Base-by-base conservation (phyloP, 2,888 invertebrate genomes). In the Meganola albula region DNA sequence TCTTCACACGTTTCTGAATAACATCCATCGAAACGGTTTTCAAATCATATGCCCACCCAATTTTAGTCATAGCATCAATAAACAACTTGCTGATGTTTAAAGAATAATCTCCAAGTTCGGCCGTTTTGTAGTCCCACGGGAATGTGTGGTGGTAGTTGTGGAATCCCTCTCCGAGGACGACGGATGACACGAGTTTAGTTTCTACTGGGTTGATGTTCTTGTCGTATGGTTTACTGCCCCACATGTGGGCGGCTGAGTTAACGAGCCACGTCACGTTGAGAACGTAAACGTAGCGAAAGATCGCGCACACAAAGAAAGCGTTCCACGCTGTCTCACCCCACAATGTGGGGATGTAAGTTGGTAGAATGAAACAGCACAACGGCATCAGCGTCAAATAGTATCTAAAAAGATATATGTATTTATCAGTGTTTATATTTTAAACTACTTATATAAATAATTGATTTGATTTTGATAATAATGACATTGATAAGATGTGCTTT, bases 221-320 rank as follows among this genome's bases (percentile, higher is more conserved):
- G 67, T 96, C 92, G 60, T 93, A 93, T 10, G 93, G 92, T 55
- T 89, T 90, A 51, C 82, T 79, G 31, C 93, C 93, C 83, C 90
- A 93, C 58, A 91, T 85, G 74, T 96, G 96, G 7, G 96, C 96
- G 1, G 93, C 93, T 42, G 94, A 94, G 83, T 97, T 97, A 21
- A 96, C 95, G 37, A 94, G 82, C 96, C 96, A 97, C 2, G 96
- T 96, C 34, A 91, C 90, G 71, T 97, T 93, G 32, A 97, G 86
- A 1, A 91, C 90, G 59, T 91, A 88, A 16, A 90, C 89, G 79
- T 94, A 96, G 30, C 96, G 90, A 68, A 94, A 88, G 56, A 92
- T 87, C 10, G 91, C 89, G 47, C 88, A 88, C n/a, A 91, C 88
- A 66, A 89, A 90, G 80, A 88, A 91, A 1, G 90, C 87, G 57